Conservation (phyloP, 2,797 vertebrate species). For the Gymnoscopelus braueri region DNA sequence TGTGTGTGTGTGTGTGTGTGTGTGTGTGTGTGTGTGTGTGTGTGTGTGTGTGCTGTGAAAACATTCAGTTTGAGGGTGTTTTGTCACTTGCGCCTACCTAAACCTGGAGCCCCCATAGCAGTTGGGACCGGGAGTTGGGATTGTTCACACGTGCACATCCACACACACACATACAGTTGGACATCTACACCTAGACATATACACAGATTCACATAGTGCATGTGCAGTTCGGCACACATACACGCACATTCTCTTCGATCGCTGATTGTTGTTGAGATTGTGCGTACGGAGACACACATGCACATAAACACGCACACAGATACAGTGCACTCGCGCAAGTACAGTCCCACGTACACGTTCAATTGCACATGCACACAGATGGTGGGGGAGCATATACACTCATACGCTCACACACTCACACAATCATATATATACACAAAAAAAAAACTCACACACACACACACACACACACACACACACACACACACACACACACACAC, state of each 20-base stretch:
- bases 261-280: slow-evolving; percentile 11
- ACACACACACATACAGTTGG: background rate
- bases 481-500: background rate
- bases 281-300: slow-evolving; percentile 28
- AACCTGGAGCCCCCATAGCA: slow-evolving; percentile 22
- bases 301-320: background rate
- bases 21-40: slow-evolving; percentile 13
- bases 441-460: background rate
- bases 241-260: background rate
- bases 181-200: background rate
- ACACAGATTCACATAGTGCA: background rate
- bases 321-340: background rate
- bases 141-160: too few relatives aligned
- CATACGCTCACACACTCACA: background rate
- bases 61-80: slow-evolving; percentile 54
- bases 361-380: background rate
- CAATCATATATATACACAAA: background rate
- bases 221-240: background rate
- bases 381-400: background rate
- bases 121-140: too few relatives aligned
- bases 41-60: slow-evolving; percentile 37
- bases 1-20: slow-evolving; percentile 36
- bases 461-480: too few relatives aligned
- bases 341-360: slow-evolving; percentile 14
- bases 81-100: slow-evolving; percentile 27